phyloP scores from a whole-genome alignment of 2,113 vertebrate species.

The Erythrocercus mccallii region DNA sequence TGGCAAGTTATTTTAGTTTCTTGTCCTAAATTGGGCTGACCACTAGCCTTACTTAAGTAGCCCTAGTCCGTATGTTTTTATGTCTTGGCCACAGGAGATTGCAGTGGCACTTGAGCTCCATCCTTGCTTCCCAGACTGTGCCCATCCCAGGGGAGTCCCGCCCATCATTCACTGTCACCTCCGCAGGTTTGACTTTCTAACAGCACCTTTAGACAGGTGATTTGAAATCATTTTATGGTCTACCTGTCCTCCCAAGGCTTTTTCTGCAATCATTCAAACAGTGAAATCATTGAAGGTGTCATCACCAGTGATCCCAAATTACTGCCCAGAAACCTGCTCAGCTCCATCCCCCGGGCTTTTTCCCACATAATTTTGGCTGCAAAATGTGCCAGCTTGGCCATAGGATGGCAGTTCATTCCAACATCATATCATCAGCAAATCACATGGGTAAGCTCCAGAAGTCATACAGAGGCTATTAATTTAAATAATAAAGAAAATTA shows the following conservation, averaged over 20 bases:
- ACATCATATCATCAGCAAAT: neutral
- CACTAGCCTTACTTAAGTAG: neutral
- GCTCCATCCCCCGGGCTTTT: accelerated
- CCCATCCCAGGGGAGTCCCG: neutral
- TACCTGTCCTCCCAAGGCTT: neutral
- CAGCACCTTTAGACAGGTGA: neutral
- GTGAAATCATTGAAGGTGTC: neutral
- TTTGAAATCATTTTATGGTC: neutral
- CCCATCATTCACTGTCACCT: neutral
- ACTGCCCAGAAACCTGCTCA: neutral
- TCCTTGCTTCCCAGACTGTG: neutral
- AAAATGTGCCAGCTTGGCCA: neutral
- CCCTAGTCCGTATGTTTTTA: neutral
- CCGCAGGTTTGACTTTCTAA: neutral
- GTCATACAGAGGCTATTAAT: neutral
- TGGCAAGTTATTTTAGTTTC: neutral
- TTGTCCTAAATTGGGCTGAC: neutral
- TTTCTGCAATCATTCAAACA: neutral
- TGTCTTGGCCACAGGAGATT: neutral
- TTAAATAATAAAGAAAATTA: conserved; percentile 34
- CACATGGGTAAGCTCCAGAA: neutral
- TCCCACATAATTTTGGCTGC: neutral
- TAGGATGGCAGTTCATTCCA: neutral
- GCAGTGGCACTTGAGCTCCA: neutral
- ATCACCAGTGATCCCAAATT: neutral